Conservation (phyloP, 2,113 vertebrate genomes). For the Tyrannus savana region DNA sequence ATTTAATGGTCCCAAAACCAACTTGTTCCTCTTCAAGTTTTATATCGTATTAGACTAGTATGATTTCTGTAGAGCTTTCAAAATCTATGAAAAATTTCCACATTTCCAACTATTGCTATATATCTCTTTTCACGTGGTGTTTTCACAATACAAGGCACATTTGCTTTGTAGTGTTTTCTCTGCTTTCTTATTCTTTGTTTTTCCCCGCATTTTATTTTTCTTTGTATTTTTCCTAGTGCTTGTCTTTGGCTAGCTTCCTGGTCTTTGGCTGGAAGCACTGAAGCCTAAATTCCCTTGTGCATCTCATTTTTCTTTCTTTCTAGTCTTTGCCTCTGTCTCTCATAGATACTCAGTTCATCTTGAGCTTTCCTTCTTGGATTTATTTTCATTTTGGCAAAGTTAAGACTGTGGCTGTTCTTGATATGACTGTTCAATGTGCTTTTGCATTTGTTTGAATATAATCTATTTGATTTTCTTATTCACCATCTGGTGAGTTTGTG, state of each 20-base stretch:
- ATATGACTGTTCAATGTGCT: conserved; percentile 2
- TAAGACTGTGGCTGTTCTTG: background rate
- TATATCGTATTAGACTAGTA: background rate
- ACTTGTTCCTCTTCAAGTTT: background rate
- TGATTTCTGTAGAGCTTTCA: background rate
- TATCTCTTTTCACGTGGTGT: background rate
- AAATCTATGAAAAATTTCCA: background rate
- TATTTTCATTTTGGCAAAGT: conserved; percentile 40
- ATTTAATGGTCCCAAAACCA: background rate
- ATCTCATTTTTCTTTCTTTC: background rate
- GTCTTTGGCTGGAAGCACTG: background rate
- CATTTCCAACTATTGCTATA: background rate
- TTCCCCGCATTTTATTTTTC: background rate
- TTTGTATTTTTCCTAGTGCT: background rate
- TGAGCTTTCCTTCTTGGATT: background rate
- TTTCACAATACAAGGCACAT: background rate
- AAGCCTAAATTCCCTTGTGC: background rate
- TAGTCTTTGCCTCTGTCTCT: background rate
- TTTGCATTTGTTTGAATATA: conserved; percentile 39
- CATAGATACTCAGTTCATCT: background rate
- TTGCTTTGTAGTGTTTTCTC: background rate
- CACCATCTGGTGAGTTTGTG: conserved; percentile 29
- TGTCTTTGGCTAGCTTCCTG: background rate
- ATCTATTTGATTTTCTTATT: conserved; percentile 36
- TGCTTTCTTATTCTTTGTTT: background rate